A percentile compares a stretch with the other conserved stretches of the same genome.
Evolutionary conservation across 2,113 vertebrate species (phyloP).

Genomic region (Butorides virescens): DNA sequence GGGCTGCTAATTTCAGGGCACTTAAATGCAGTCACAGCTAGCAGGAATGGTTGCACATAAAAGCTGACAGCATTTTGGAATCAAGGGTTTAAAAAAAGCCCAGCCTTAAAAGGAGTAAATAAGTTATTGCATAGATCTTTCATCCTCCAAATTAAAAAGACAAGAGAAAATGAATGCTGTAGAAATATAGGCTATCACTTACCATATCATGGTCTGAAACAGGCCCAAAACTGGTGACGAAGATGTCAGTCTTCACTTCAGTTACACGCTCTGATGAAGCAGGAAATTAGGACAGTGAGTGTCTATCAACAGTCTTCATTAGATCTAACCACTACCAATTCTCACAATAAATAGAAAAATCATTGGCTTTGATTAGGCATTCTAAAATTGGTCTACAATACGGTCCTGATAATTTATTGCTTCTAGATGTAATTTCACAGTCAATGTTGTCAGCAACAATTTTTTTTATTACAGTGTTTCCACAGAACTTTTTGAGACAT

Average conservation of each 20-base stretch:
- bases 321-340: slow-evolving; percentile 72
- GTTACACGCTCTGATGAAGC: slow-evolving; percentile 99
- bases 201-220: slow-evolving; percentile 99
- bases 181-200: slow-evolving; percentile 65
- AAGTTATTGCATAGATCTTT: not conserved
- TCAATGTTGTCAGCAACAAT: slow-evolving; percentile 42
- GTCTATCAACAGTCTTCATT: slow-evolving; percentile 79
- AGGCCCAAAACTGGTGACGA: slow-evolving; percentile 98
- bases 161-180: not conserved
- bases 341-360: slow-evolving; percentile 74
- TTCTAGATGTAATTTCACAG: slow-evolving; percentile 68
- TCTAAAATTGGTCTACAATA: slow-evolving; percentile 64
- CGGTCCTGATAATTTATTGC: slow-evolving; percentile 53
- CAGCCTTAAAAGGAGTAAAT: not conserved
- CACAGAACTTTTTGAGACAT: not conserved
- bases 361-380: slow-evolving; percentile 72
- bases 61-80: not conserved
- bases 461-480: not conserved
- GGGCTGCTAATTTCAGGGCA: slow-evolving; percentile 22
- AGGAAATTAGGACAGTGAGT: slow-evolving; percentile 90
- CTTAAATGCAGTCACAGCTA: not conserved
- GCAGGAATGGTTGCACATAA: not conserved
- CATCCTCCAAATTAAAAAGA: not conserved
- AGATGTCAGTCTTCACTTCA: slow-evolving; percentile 99
- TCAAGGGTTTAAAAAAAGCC: not conserved